Base-by-base conservation (phyloP, 2,888 invertebrate genomes). In the Sphaeridia pumilis region DNA sequence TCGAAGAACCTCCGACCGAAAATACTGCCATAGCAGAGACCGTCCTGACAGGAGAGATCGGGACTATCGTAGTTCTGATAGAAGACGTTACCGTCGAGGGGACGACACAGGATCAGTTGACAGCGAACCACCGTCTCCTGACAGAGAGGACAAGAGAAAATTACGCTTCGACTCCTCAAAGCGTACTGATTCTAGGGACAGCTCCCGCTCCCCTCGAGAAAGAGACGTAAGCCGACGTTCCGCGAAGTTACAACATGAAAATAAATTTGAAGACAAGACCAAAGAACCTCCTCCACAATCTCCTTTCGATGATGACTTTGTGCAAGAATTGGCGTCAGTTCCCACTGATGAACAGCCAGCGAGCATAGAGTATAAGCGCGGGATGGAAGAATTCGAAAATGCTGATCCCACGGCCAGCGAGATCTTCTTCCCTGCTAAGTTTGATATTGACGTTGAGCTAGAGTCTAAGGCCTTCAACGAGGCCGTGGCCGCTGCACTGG, bases 31-130 rank as follows among this genome's bases (percentile, higher is more conserved):
- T 26, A 12, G 36, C 17, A 31, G 34, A 3, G 46, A 46, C 17
- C n/a, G 47, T 14, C 22, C 7, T 14, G 46, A 31, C 4, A 24
- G 26, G 25, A n/a, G 20, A 56, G 54, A 59, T 14, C 35, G 56
- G 7, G 48, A 44, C n/a, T 35, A 54, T 24, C 54, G 41, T 28
- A 52, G n/a, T n/a, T n/a, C n/a, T n/a, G 38, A 38, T 17, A 14
- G 31, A 31, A 7, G 17, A 14, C 38, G 58, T 25, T 64, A 63
- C 44, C 56, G 61, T 35, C 56, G 61, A 1, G 60, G n/a, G n/a
- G n/a, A n/a, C n/a, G n/a, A 63, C 50, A 63, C 64, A 7, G 60
- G 63, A 2, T 63, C 63, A 5, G 61, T 56, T 57, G 63, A 63
- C 21, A 61, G 61, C 52, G 64, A 64, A 24, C 61, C 64, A 5